Base-by-base conservation (phyloP, 2,797 vertebrate genomes). In the Leucoraja ocellata region DNA sequence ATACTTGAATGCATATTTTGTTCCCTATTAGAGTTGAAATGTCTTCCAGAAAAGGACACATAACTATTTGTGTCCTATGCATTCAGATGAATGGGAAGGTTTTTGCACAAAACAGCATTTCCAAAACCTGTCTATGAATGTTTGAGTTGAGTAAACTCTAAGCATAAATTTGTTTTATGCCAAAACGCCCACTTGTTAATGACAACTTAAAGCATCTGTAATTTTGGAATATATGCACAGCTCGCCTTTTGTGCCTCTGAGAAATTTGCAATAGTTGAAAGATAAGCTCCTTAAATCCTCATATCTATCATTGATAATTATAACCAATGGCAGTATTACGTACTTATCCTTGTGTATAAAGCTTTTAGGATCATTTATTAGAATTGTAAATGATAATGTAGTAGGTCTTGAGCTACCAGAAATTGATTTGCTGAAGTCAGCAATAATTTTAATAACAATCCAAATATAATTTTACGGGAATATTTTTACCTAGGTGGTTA, bases 1-100 rank as follows among this genome's bases (percentile, higher is more conserved):
- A 73, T 9, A 91, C 68, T 54, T 91, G 63, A 91, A 74, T 73
- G 46, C 46, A 91, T 46, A 91, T 91, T 91, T 91, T 91, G 68
- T 71, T 39, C n/a, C 65, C 88, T 73, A 36, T 54, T 74, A 46
- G 14, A 8, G 23, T 6, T 23, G 65, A 74, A 73, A 23, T 91
- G 63, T 3, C 65, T 73, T 74, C 36, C n/a, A 71, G 8, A 91
- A 28, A 74, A 4, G 32, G 46, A 65, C 65, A 91, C 65, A 32
- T 68, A 28, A 6, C 73, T 73, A 21, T 39, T 91, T 91, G 88
- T 74, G 23, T 0, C 88, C 18, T 23, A 23, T 91, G 68, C 5
- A 54, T 91, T 73, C 18, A 91, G 68, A 36, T 91, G 28, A 91
- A 68, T 39, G 14, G 18, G 71, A 39, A 91, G 16, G 18, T 32